Evolutionary conservation across 2,888 invertebrate genomes (phyloP).

Genomic region (Volucella inanis): DNA sequence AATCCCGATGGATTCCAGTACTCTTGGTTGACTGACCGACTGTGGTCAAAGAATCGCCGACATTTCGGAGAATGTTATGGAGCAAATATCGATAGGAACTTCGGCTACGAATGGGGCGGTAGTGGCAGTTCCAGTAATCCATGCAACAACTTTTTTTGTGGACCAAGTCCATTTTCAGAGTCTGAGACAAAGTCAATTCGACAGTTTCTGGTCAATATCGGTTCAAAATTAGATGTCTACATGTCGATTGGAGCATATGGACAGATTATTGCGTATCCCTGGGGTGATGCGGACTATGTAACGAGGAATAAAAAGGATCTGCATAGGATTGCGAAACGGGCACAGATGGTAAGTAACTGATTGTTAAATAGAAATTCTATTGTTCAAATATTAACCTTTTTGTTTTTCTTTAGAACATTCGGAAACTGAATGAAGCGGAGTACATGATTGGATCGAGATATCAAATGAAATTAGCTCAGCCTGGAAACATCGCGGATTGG

Average conservation of each 20-base stretch:
- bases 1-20: slow-evolving; percentile 95
- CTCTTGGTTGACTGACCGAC: slow-evolving; percentile 89
- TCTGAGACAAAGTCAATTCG: slow-evolving; percentile 89
- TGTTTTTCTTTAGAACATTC: slow-evolving; percentile 76
- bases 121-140: slow-evolving; percentile 91
- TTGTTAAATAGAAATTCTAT: neutral
- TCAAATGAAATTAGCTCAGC: slow-evolving; percentile 79
- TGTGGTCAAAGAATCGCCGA: slow-evolving; percentile 92
- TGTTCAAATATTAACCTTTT: neutral
- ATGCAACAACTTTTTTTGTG: slow-evolving; percentile 91
- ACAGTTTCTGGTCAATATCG: slow-evolving; percentile 83
- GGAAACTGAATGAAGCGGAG: slow-evolving; percentile 79
- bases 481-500: slow-evolving; percentile 82
- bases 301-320: slow-evolving; percentile 79
- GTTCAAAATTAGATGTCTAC: slow-evolving; percentile 79
- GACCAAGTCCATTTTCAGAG: slow-evolving; percentile 92
- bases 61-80: slow-evolving; percentile 87
- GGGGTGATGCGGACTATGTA: slow-evolving; percentile 81
- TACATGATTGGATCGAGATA: slow-evolving; percentile 80
- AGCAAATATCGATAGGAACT: slow-evolving; percentile 93
- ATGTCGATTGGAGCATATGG: slow-evolving; percentile 83
- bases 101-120: slow-evolving; percentile 92
- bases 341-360: slow-evolving; percentile 75
- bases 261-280: slow-evolving; percentile 83
- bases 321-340: slow-evolving; percentile 78